Evolutionary conservation across 2,113 vertebrate genomes (phyloP), one percentile per base, ranked within the genome.

Genomic region (Ctenodactylus gundi): DNA sequence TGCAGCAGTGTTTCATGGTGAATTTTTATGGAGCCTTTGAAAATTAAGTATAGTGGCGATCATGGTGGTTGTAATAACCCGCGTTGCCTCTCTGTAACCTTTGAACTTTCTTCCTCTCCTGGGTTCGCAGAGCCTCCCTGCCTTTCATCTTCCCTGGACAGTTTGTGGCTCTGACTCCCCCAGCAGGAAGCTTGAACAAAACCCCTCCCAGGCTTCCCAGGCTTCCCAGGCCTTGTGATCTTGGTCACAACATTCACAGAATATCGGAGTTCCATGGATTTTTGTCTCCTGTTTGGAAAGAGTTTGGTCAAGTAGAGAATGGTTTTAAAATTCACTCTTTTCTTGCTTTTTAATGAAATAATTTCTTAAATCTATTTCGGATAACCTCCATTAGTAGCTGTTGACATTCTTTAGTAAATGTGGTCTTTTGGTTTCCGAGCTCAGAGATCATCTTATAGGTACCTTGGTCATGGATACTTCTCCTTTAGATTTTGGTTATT

Each of bases 101-200:
- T 78, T 93, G 93, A 94, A 78, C 94, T 92, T 67, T 85, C 58
- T 65, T 20, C 58, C 82, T 62, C 75, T 80, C 58, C 64, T 70
- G 62, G 34, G 57, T 72, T 83, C 57, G 23, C 41, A 39, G 75
- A 82, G 70, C 34, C 39, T 70, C 11, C 81, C 76, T 44, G 55
- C 67, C 68, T 94, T 96, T 96, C 82, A 90, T 96, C 95, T 95
- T 83, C 9, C 4, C 51, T 55, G 81, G 53, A 15, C 31, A 73
- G 72, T 55, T 86, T 85, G 3, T 18, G n/a, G 60, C 36, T 81
- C 87, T 90, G 44, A 88, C 88, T 85, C 44, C 39, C 87, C 83
- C 82, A 44, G 89, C 89, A 80, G 90, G 88, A 75, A 92, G 57
- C 73, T 36, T 70, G 82, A 39, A 62, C 41, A 65, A 31, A 85